Evolutionary conservation across 2,797 vertebrate genomes (phyloP).

Genomic region (Loris lydekkerianus): DNA sequence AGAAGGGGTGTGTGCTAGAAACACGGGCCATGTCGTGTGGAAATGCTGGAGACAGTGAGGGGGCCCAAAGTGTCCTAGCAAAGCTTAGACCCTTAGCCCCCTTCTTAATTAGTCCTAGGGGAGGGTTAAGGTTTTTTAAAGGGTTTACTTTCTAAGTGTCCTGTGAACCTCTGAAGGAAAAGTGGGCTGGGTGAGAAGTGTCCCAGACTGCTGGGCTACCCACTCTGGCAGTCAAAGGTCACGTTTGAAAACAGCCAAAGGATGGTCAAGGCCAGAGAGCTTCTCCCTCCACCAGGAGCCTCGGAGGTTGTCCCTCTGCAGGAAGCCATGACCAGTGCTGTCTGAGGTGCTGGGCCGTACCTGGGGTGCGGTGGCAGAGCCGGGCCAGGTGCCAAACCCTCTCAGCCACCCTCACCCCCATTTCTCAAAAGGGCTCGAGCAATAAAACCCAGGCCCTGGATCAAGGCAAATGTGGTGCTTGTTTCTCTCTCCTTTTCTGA

Average conservation of each 20-base stretch:
- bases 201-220: fast-evolving
- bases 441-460: not conserved
- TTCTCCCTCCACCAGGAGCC: not conserved
- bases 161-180: not conserved
- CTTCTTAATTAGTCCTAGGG: not conserved
- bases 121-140: not conserved
- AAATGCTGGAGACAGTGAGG: not conserved
- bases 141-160: not conserved
- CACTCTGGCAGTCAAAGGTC: not conserved
- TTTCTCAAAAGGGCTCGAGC: not conserved
- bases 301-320: fast-evolving
- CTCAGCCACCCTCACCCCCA: not conserved
- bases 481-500: not conserved
- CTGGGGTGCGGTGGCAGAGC: fast-evolving
- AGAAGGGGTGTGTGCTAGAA: not conserved
- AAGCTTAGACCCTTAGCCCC: no score
- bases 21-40: fast-evolving
- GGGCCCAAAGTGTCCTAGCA: not conserved
- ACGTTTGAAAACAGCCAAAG: not conserved
- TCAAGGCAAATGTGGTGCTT: not conserved
- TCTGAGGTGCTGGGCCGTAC: fast-evolving
- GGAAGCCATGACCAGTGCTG: not conserved
- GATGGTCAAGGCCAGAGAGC: fast-evolving
- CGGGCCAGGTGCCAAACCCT: not conserved
- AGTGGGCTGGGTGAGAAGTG: fast-evolving